Base-by-base conservation (phyloP, 1,140 invertebrate species). In the Pollicipes pollicipes region DNA sequence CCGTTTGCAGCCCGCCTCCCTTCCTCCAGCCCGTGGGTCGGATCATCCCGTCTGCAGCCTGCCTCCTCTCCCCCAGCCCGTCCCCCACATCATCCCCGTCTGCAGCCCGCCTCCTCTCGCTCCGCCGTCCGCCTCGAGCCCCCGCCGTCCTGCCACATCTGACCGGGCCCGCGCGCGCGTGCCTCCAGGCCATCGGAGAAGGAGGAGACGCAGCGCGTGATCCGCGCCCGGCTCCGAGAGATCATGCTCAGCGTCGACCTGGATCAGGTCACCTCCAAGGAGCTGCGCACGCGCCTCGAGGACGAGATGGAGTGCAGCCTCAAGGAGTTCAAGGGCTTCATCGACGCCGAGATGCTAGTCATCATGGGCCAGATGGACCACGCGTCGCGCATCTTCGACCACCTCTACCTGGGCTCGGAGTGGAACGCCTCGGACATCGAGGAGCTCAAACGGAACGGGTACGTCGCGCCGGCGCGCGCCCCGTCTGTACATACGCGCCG, bases 391-490 rank as follows among this genome's bases (percentile, higher is more conserved):
- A 97, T 99, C 76, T 95, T 98, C 77, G 92, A 96, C 75, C 94
- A 96, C 79, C 90, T 99, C 3, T 98, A 96, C 81, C 83, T 99
- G 16, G 97, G 97, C n/a, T 97, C 95, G 30, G 96, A 98, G 80
- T 98, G 95, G 95, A 99, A 99, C 81, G 96, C 97, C 0, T 97
- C 94, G 68, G 98, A 99, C 81, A 84, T 97, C 69, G 95, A 98
- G 75, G 95, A 98, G 81, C 83, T 99, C 69, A 88, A 92, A 78
- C 87, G 87, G 73, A 97, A 97, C 84, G 91, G 92, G 93, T 97
- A 82, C 79, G 81, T 75, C n/a, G n/a, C n/a, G n/a, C n/a, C n/a
- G n/a, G n/a, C n/a, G n/a, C n/a, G n/a, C n/a, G n/a, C n/a, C n/a
- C n/a, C n/a, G n/a, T n/a, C n/a, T n/a, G n/a, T n/a, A n/a, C n/a